phyloP scores from a whole-genome alignment of 23 tunicate species.

The Styela plicata region DNA sequence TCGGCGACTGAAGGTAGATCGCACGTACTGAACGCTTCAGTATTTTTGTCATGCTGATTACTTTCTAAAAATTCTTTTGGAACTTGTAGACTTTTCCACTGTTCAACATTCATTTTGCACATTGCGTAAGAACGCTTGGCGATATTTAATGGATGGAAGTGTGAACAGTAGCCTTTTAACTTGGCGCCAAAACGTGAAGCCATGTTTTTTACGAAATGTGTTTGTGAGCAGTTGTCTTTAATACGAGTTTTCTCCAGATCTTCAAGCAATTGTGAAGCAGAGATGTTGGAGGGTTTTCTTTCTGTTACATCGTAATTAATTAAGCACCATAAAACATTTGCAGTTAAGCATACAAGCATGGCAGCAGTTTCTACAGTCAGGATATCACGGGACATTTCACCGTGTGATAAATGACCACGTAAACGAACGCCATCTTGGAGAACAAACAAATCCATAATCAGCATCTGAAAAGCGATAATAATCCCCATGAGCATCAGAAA shows the following conservation, averaged over 20 bases:
- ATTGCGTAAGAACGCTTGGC: constrained; percentile 1
- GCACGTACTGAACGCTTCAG: not conserved
- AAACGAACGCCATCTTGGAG: constrained; percentile 16
- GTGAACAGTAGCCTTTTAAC: not conserved
- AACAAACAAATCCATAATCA: constrained; percentile 12
- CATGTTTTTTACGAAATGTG: not conserved
- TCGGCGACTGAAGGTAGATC: not conserved
- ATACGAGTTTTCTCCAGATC: not conserved
- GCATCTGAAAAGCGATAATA: constrained; percentile 3
- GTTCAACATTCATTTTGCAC: not conserved
- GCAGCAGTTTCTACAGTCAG: not conserved
- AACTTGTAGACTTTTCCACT: not conserved
- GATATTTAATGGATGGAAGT: not conserved
- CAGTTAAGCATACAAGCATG: not conserved
- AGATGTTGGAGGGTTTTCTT: not conserved
- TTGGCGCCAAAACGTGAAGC: not conserved
- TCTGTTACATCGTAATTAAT: not conserved
- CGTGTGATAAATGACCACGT: constrained; percentile 17
- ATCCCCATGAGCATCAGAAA: too few relatives aligned
- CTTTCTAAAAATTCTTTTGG: not conserved
- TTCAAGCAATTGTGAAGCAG: not conserved
- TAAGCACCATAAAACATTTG: not conserved
- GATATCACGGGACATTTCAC: constrained; percentile 21
- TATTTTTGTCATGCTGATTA: not conserved
- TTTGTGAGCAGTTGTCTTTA: not conserved